A percentile compares a stretch with the other conserved stretches of the same genome.
Evolutionary conservation across 2,113 vertebrate species (phyloP).

Genomic region (Maccullochella peelii): DNA sequence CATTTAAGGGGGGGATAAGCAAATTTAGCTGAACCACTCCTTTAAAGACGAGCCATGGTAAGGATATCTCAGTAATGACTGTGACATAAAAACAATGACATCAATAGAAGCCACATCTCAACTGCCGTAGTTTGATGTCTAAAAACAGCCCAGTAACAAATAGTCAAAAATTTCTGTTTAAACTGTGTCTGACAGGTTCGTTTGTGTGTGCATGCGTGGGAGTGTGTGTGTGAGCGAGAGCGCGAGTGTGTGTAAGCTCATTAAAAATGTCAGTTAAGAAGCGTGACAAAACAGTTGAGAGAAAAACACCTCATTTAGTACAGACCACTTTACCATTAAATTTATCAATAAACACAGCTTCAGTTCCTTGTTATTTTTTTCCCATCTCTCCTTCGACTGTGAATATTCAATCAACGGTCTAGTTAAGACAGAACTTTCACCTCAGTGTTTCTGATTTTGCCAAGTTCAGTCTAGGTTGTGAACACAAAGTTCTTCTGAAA

Average conservation of each 20-base stretch:
- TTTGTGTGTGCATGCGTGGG: constrained; percentile 42
- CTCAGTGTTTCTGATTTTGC: constrained; percentile 58
- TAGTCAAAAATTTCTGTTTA: constrained; percentile 73
- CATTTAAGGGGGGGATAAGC: constrained; percentile 31
- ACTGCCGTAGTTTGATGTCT: constrained; percentile 77
- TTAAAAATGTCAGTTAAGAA: constrained; percentile 75
- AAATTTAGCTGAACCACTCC: constrained; percentile 59
- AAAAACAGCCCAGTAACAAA: constrained; percentile 78
- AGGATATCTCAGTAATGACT: constrained; percentile 68
- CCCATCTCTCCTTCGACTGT: constrained; percentile 27
- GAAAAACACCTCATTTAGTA: constrained; percentile 64
- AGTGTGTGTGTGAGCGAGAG: constrained; percentile 23
- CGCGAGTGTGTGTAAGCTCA: constrained; percentile 47
- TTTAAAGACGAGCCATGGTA: constrained; percentile 68
- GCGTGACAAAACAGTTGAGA: constrained; percentile 55
- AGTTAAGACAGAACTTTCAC: constrained; percentile 68
- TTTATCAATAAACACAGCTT: constrained; percentile 67
- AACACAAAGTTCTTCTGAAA: constrained; percentile 38
- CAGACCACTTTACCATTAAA: constrained; percentile 53
- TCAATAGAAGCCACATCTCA: constrained; percentile 75
- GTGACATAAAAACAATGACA: constrained; percentile 74
- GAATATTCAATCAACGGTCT: constrained; percentile 60
- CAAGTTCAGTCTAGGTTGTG: constrained; percentile 52
- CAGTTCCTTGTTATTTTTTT: constrained; percentile 37
- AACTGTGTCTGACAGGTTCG: constrained; percentile 74